Evolutionary conservation across 2,888 invertebrate species (phyloP), one percentile per base, ranked within the genome.

Genomic region (Thalpophila matura): DNA sequence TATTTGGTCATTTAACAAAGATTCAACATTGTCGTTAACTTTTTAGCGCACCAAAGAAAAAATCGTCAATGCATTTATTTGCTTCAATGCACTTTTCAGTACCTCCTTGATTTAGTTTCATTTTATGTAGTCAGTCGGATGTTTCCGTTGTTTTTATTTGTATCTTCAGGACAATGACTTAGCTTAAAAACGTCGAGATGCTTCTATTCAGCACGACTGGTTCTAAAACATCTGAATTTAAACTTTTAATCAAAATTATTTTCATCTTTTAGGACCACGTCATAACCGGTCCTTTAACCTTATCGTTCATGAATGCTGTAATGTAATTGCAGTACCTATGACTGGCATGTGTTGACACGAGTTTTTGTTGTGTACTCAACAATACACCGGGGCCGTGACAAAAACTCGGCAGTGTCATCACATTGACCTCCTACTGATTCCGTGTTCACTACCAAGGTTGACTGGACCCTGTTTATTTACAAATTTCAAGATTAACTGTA

Each of bases 361-460:
- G 59, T 74, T 82, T 75, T 70, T 82, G 75, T 79, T 72, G 73
- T 73, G 69, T 54, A 62, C 50, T 70, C 57, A 53, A 83, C 81
- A 81, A 83, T 83, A 71, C 55, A 64, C 58, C 64, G 65, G 70
- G 69, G 29, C 62, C 53, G 47, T 71, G 63, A 81, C 81, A 85
- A 90, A 91, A 90, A 88, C 74, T 80, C 46, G 9, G 79, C 81
- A 83, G 80, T 89, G 86, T 89, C 89, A 89, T 89, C 88, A 73
- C 56, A 70, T 55, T 77, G 87, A 84, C 91, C 91, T 91, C 62
- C 64, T 71, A 67, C 73, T 81, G 81, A 89, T 90, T 92, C 89
- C 90, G 91, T 82, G 84, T 89, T 87, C 80, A 73, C 69, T 73
- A 86, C 85, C 88, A 89, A 89, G 89, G 90, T 78, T 74, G 58